Base-by-base conservation (phyloP, 2,113 vertebrate genomes). In the Archilochus colubris region DNA sequence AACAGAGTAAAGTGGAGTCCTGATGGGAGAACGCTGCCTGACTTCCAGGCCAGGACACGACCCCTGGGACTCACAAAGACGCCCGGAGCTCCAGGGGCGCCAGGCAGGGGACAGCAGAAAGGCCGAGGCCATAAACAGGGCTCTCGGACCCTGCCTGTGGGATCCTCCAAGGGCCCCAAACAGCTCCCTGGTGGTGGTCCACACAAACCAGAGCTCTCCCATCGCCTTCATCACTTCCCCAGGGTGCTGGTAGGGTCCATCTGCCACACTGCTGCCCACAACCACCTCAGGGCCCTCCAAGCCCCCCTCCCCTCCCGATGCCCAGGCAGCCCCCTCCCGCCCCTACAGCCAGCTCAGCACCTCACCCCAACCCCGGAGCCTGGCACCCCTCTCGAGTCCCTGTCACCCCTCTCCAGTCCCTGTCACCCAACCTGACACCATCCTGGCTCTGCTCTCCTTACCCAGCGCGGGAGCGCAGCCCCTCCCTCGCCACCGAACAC, bases 91-190 rank as follows among this genome's bases (percentile, higher is more conserved):
- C 36, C 36, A 38, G 8, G 36, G 36, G 36, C 8, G 36, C 36
- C 36, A 38, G 10, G 36, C 36, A 38, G 36, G 36, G 36, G 36
- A 8, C 36, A 8, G 2, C 10, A 13, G 61, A 22, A 38, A 30
- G 16, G 28, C 9, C 0, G 0, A 31, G 12, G 51, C 10, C 5
- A 0, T 14, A 31, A 4, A 15, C 36, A 62, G 8, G 53, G 20
- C 53, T 30, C 22, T 14, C 58, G 21, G 6, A 27, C n/a, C 23
- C 12, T 50, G 33, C 25, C 25, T 3, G 62, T 1, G 2, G 33
- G 27, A 23, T 62, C 27, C 72, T 53, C 40, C 40, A 51, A 16
- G 12, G 22, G 48, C 31, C 16, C 4, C 40, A 19, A 1, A 55
- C 27, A 57, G 31, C 74, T 36, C 55, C 50, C 48, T 30, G 38